These are phyloP conservation scores for Dascillus cervinus DNA, from an alignment of 2,888 invertebrate genomes.

Conservation along the genomic window DNA sequence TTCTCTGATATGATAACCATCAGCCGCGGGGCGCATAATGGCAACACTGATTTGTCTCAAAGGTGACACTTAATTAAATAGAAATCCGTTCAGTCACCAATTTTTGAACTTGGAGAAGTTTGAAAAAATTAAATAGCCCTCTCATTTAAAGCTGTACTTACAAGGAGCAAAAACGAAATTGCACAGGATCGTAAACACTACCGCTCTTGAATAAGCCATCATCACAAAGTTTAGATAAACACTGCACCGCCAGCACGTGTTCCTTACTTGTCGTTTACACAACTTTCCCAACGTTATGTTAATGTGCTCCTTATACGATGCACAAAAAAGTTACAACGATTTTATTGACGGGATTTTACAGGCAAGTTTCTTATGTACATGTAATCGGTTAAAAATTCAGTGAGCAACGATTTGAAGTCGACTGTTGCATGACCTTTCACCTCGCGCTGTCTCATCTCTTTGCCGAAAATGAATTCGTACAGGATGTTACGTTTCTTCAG, in stretches of 20 bases:
- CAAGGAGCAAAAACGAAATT: slow-evolving; percentile 11
- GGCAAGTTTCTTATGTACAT: not conserved
- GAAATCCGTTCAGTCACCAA: not conserved
- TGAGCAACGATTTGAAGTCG: not conserved
- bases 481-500: not conserved
- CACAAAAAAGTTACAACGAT: no score
- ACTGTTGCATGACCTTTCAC: no score
- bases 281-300: slow-evolving; percentile 15
- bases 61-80: no score
- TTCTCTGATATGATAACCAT: no score
- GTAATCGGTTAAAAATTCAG: slow-evolving; percentile 1
- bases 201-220: slow-evolving; percentile 11
- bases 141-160: slow-evolving; percentile 7
- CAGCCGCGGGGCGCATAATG: no score
- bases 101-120: not conserved
- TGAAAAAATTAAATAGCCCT: not conserved
- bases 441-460: not conserved
- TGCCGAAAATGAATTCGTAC: not conserved
- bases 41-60: no score
- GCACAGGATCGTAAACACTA: slow-evolving; percentile 4
- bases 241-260: slow-evolving; percentile 13
- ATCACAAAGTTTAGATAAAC: slow-evolving; percentile 11
- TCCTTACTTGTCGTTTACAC: slow-evolving; percentile 5
- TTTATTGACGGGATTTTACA: no score
- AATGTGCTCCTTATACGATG: no score